Evolutionary conservation across 2,888 invertebrate genomes (phyloP).

Genomic region (Limenitis camilla): DNA sequence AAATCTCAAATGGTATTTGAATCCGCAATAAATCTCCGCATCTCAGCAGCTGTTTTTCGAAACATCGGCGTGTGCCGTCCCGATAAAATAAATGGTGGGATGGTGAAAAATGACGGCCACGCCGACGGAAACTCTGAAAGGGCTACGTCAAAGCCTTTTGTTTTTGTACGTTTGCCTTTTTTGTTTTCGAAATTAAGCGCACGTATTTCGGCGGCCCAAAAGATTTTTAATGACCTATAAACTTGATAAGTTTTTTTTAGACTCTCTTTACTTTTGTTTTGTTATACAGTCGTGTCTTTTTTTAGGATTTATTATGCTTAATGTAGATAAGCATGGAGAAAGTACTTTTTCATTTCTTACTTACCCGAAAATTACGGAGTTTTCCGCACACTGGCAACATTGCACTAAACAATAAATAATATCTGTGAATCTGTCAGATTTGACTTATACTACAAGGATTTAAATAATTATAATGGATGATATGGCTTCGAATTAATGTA

Average conservation of each 20-base stretch:
- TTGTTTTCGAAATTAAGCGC: constrained; percentile 16
- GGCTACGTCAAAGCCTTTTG: constrained; percentile 54
- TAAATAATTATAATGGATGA: too few relatives aligned
- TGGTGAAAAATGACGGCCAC: constrained; percentile 72
- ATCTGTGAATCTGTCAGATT: too few relatives aligned
- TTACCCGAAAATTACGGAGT: too few relatives aligned
- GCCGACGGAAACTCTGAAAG: constrained; percentile 58
- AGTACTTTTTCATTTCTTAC: too few relatives aligned
- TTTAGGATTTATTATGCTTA: not conserved
- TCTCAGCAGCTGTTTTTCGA: constrained; percentile 69
- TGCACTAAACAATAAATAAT: too few relatives aligned
- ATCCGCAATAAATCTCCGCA: constrained; percentile 65
- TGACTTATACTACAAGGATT: too few relatives aligned
- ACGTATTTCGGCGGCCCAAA: constrained; percentile 16
- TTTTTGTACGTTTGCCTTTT: constrained; percentile 28
- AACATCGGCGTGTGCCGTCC: constrained; percentile 61
- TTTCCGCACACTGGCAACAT: too few relatives aligned
- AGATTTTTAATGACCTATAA: constrained; percentile 19
- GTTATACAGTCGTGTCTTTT: not conserved
- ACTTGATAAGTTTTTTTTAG: constrained; percentile 13
- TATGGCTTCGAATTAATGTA: too few relatives aligned
- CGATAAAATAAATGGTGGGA: constrained; percentile 73
- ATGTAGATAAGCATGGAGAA: too few relatives aligned
- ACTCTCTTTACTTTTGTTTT: not conserved
- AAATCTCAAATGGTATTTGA: constrained; percentile 47